Evolutionary conservation across 2,888 invertebrate species (phyloP).

Genomic region (Chrysolina americana): DNA sequence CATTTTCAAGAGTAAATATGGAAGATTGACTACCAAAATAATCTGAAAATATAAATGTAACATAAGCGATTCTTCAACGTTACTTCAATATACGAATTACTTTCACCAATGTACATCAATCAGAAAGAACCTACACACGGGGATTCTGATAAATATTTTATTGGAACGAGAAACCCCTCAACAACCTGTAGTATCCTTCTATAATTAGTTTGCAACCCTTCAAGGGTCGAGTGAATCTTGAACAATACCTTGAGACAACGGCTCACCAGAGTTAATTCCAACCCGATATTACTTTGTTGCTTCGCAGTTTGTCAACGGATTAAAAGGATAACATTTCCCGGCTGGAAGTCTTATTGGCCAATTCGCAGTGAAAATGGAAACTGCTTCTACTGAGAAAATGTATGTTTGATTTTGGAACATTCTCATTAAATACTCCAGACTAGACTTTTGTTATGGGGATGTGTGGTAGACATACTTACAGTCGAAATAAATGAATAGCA

Average conservation of each 20-base stretch:
- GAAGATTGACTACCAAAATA: too few relatives aligned
- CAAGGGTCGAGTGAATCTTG: not conserved
- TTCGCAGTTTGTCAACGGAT: not conserved
- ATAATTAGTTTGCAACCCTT: not conserved
- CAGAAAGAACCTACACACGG: too few relatives aligned
- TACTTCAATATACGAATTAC: too few relatives aligned
- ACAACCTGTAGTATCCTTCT: not conserved
- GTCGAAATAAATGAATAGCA: too few relatives aligned
- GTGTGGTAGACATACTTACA: too few relatives aligned
- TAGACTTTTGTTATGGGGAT: too few relatives aligned
- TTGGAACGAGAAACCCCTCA: not conserved
- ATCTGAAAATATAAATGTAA: too few relatives aligned
- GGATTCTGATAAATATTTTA: not conserved
- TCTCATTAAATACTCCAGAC: too few relatives aligned
- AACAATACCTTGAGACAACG: not conserved
- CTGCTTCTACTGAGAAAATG: not conserved
- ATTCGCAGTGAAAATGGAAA: not conserved
- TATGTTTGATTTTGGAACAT: too few relatives aligned
- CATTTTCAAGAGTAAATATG: too few relatives aligned
- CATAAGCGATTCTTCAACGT: too few relatives aligned
- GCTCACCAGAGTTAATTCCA: not conserved
- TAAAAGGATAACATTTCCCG: not conserved
- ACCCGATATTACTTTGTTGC: not conserved
- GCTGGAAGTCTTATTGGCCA: not conserved
- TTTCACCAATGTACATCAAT: too few relatives aligned